Base-by-base conservation (phyloP, 2,888 invertebrate species). In the Dendrolimus houi region DNA sequence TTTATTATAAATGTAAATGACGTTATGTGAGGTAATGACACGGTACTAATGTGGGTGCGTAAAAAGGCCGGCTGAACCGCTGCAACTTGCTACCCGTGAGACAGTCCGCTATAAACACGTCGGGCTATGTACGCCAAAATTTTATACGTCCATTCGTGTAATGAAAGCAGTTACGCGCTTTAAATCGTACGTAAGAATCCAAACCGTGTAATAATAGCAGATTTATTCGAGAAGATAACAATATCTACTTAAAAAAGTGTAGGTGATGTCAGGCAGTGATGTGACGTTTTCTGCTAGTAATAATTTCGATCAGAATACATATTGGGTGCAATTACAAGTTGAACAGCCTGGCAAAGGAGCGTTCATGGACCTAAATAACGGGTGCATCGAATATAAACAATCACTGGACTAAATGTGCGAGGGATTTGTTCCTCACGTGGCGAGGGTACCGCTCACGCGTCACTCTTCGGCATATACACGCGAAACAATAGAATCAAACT, bases 21-120 rank as follows among this genome's bases (percentile, higher is more conserved):
- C 76, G 77, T 73, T 74, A 78, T 77, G 87, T 87, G 86, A 88
- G 87, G 87, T 87, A 86, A 87, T 81, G 81, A 83, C 80, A 81
- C 80, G 82, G 83, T 81, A 81, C 75, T 78, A 70, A 71, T 76
- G 81, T 78, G 77, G 77, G 71, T 72, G 72, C 68, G 67, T 70
- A 70, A 67, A 65, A 67, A 68, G 67, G 65, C 61, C 67, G 73
- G 73, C 67, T 72, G 77, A 76, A 75, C 79, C 77, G 71, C 68
- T 79, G 71, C 74, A 80, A 84, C 82, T 81, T 58, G 58, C 53
- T 61, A 52, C 42, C 42, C 29, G 52, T 3, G 13, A 52, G 58
- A 60, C 64, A 64, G 62, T 53, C 62, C 61, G 62, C 62, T 57
- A 29, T 60, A 59, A 62, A 64, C 47, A 12, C 47, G 47, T 47